Evolutionary conservation across 2,113 vertebrate genomes (phyloP).

Genomic region (Columba livia): DNA sequence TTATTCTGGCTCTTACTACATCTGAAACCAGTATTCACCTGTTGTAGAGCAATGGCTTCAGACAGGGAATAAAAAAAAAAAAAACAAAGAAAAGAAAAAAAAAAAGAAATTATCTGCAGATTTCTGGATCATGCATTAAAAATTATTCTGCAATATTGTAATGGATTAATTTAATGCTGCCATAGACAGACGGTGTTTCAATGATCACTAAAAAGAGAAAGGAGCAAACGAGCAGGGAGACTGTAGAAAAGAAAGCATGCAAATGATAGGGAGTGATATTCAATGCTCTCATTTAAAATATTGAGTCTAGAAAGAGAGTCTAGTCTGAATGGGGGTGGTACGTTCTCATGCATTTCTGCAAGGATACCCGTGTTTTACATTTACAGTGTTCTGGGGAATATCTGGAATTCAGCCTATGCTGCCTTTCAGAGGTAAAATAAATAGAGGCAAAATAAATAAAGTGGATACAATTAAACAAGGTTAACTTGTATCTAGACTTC

Average conservation of each 20-base stretch:
- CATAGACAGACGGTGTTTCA: neutral
- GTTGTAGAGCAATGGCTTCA: neutral
- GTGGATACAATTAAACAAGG: neutral
- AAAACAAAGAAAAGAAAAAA: neutral
- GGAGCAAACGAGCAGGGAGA: neutral
- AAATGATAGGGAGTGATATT: conserved; percentile 30
- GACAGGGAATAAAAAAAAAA: neutral
- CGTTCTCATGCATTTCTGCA: neutral
- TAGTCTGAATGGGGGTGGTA: neutral
- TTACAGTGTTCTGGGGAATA: neutral
- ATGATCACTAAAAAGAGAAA: neutral
- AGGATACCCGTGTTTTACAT: conserved; percentile 15
- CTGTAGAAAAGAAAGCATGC: neutral
- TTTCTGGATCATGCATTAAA: neutral
- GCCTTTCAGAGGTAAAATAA: conserved; percentile 26
- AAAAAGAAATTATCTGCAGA: neutral
- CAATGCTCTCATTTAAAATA: conserved; percentile 27
- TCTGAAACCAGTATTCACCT: neutral
- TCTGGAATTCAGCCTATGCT: neutral
- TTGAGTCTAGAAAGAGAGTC: neutral
- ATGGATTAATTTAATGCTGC: neutral
- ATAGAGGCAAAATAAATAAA: conserved; percentile 4
- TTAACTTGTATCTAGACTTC: neutral
- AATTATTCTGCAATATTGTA: neutral
- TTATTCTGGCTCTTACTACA: neutral